phyloP scores from a whole-genome alignment of 2,113 vertebrate genomes.

The Salminus brasiliensis region DNA sequence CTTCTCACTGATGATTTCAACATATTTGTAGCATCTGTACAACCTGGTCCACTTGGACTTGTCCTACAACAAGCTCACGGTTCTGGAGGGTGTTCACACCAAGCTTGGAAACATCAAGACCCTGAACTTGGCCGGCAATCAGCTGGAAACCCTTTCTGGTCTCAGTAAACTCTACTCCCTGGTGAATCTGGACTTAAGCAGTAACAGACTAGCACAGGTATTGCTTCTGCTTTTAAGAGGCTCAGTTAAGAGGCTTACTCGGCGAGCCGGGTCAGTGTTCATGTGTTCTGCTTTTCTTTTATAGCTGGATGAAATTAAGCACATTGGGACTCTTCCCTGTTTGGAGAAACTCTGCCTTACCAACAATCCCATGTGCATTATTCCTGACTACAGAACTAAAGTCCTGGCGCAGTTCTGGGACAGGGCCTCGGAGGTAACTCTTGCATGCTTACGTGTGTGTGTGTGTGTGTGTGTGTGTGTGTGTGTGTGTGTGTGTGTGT shows the following conservation, averaged over 20 bases:
- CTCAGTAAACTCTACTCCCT: conserved; percentile 95
- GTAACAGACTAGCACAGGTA: conserved; percentile 90
- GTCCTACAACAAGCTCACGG: conserved; percentile 87
- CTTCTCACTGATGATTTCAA: conserved; percentile 20
- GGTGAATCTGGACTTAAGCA: conserved; percentile 91
- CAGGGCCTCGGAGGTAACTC: conserved; percentile 89
- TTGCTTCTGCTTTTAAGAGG: background rate
- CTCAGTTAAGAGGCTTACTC: background rate
- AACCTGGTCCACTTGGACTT: conserved; percentile 95
- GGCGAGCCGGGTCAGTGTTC: too few species aligned
- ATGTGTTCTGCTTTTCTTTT: conserved; percentile 30
- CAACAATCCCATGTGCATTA: conserved; percentile 91
- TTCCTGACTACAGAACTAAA: conserved; percentile 96
- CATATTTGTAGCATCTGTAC: conserved; percentile 84
- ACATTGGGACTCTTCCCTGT: conserved; percentile 88
- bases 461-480: too few species aligned
- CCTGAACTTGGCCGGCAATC: conserved; percentile 91
- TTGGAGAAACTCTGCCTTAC: conserved; percentile 86
- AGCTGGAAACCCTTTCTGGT: conserved; percentile 86
- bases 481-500: background rate
- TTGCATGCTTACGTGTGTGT: background rate
- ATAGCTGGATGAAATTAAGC: conserved; percentile 90
- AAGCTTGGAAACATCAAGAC: conserved; percentile 97
- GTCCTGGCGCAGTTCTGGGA: conserved; percentile 95
- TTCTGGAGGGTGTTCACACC: conserved; percentile 88